Conservation (phyloP, 2,888 invertebrate species). For the Willowsia nigromaculata region DNA sequence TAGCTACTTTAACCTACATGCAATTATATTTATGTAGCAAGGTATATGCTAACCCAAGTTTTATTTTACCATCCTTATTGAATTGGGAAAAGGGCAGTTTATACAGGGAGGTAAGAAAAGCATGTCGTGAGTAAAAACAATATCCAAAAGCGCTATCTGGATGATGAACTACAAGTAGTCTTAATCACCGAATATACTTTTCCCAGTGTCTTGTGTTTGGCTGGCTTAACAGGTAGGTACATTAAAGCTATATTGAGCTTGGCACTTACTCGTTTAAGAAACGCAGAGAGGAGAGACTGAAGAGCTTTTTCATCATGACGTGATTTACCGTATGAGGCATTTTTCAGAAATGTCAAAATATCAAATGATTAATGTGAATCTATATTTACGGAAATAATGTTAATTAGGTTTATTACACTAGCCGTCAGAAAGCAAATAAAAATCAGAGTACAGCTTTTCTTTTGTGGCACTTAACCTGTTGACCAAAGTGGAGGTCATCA, state of each 20-base stretch:
- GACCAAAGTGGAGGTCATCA: no score
- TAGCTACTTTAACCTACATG: slow-evolving; percentile 48
- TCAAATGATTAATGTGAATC: not conserved
- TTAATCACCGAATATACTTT: not conserved
- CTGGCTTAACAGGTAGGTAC: no score
- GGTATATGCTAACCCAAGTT: not conserved
- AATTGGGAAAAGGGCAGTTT: not conserved
- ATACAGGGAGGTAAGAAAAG: not conserved
- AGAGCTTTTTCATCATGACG: not conserved
- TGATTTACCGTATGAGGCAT: not conserved
- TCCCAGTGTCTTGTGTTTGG: no score
- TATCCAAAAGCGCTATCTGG: slow-evolving; percentile 2
- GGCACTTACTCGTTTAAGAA: not conserved
- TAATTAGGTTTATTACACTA: not conserved
- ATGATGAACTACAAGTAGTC: not conserved
- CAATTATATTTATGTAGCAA: slow-evolving; percentile 27
- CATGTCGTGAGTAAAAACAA: not conserved
- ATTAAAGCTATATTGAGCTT: not conserved
- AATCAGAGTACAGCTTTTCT: not conserved
- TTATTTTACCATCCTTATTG: not conserved
- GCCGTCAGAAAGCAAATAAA: not conserved
- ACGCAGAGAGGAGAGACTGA: not conserved
- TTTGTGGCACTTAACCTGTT: no score
- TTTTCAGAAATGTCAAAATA: not conserved
- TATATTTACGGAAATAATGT: not conserved